A percentile compares a stretch with the other conserved stretches of the same genome.
Evolutionary conservation across 2,888 invertebrate genomes (phyloP).

Genomic region (Acanthosepion pharaonis): DNA sequence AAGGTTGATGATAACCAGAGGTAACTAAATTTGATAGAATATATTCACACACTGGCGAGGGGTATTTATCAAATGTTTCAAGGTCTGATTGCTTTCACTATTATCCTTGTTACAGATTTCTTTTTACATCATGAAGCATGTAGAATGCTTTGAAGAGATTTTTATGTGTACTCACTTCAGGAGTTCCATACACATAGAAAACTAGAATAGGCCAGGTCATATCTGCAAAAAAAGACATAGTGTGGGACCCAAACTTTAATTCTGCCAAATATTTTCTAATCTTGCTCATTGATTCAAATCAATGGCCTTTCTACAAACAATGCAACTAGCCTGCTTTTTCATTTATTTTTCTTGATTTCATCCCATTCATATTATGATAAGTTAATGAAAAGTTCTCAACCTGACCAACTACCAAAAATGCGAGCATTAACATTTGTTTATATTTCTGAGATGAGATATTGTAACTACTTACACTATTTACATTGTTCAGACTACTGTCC

Average conservation of each 20-base stretch:
- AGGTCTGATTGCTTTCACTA: too few species aligned
- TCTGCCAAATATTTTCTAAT: neutral
- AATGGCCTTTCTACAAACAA: neutral
- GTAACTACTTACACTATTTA: too few species aligned
- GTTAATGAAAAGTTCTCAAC: too few species aligned
- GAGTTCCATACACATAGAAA: neutral
- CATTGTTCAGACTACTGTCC: too few species aligned
- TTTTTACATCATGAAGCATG: neutral
- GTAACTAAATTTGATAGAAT: too few species aligned
- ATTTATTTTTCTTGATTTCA: neutral
- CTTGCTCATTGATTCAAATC: neutral
- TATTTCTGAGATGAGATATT: too few species aligned
- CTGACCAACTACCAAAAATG: too few species aligned
- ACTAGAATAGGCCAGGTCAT: neutral
- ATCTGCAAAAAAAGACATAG: neutral
- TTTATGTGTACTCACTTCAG: neutral
- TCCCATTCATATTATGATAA: neutral
- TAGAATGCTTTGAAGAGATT: neutral
- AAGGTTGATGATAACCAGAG: too few species aligned
- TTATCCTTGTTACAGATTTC: too few species aligned
- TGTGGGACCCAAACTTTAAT: neutral
- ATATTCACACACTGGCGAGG: too few species aligned
- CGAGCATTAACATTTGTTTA: too few species aligned
- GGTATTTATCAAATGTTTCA: too few species aligned
- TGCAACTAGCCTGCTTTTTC: neutral